These are phyloP conservation scores for Centrocercus urophasianus DNA, from an alignment of 2,113 vertebrate species.

Conservation along the genomic window DNA sequence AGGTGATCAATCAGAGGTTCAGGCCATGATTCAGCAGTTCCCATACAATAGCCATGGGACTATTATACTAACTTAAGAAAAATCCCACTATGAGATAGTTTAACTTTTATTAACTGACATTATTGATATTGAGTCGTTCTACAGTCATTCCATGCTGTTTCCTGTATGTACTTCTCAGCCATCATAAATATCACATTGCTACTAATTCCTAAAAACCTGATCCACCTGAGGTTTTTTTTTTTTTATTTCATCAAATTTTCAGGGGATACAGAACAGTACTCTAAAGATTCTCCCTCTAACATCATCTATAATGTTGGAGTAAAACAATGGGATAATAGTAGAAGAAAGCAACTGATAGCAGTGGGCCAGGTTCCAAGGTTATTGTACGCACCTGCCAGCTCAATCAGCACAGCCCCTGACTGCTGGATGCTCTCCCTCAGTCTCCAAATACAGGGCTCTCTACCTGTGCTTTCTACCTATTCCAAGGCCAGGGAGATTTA, in stretches of 20 bases:
- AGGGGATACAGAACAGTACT: background rate
- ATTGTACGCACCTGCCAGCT: background rate
- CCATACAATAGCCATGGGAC: background rate
- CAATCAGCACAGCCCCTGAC: background rate
- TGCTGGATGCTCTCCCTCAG: background rate
- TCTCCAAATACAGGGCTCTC: background rate
- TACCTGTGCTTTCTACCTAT: background rate
- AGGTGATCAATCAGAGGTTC: too few relatives aligned
- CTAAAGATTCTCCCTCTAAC: background rate
- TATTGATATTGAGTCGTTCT: background rate
- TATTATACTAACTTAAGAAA: background rate
- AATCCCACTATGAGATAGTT: accelerated
- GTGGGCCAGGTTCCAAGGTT: background rate
- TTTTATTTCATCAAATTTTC: background rate
- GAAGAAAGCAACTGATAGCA: background rate
- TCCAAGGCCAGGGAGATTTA: background rate
- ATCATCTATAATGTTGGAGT: background rate
- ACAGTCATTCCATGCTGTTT: background rate
- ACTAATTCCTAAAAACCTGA: background rate
- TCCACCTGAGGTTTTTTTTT: background rate
- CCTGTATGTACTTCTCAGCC: background rate
- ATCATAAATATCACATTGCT: background rate
- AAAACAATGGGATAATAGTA: background rate
- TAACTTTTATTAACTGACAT: background rate
- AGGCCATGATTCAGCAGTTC: too few relatives aligned